These are phyloP conservation scores for Arnoldichthys spilopterus DNA, from an alignment of 2,797 vertebrate genomes.

Conservation along the genomic window DNA sequence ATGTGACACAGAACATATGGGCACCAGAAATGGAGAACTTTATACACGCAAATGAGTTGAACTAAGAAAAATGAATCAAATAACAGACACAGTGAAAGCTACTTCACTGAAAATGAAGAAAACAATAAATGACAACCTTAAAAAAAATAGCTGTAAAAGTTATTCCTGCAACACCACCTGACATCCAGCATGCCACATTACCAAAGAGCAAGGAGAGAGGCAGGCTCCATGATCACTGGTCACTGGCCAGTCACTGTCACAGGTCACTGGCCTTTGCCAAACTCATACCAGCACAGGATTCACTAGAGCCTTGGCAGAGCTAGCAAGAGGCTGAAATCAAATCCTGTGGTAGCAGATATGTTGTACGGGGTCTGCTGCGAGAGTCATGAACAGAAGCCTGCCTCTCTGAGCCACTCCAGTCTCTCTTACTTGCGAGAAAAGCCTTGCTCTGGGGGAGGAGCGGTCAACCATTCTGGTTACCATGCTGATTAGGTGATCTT, in stretches of 20 bases:
- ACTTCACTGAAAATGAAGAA: constrained; percentile 4
- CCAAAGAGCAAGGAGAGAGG: constrained; percentile 58
- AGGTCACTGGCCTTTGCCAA: constrained; percentile 20
- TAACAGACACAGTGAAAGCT: constrained; percentile 24
- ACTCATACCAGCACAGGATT: constrained; percentile 24
- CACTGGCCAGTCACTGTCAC: no score
- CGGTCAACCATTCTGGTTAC: constrained; percentile 89
- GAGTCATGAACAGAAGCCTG: constrained; percentile 61
- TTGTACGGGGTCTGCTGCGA: background rate
- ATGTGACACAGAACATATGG: constrained; percentile 31
- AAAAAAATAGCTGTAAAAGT: constrained; percentile 20
- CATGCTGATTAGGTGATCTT: constrained; percentile 87
- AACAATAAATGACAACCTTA: constrained; percentile 1
- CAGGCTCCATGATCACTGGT: constrained; percentile 51
- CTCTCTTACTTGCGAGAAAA: constrained; percentile 91
- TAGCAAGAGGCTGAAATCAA: constrained; percentile 35
- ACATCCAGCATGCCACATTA: constrained; percentile 62
- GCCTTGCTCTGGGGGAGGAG: constrained; percentile 86
- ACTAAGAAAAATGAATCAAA: constrained; percentile 4
- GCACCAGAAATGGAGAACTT: constrained; percentile 7
- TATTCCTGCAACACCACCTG: constrained; percentile 36
- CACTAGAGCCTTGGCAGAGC: constrained; percentile 27
- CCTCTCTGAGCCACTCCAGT: constrained; percentile 59
- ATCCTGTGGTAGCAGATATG: constrained; percentile 4
- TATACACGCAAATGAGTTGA: constrained; percentile 17